phyloP scores from a whole-genome alignment of 1,140 invertebrate species.

The Drosophila pallidifrons region DNA sequence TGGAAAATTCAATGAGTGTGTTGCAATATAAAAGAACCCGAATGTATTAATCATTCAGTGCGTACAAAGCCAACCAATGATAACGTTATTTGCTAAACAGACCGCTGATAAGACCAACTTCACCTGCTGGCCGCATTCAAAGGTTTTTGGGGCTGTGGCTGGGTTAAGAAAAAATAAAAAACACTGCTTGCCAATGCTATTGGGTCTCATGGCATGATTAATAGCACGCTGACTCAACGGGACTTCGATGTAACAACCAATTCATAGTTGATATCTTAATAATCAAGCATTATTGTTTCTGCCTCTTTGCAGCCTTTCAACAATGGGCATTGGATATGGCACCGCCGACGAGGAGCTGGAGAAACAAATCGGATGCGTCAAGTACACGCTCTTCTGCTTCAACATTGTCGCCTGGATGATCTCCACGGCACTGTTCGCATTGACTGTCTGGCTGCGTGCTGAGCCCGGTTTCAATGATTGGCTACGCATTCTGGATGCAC shows the following conservation, averaged over 20 bases:
- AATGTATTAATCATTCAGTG: conserved; percentile 62
- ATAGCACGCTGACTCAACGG: conserved; percentile 34
- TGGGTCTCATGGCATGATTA: conserved; percentile 30
- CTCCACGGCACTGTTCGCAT: conserved; percentile 90
- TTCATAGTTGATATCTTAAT: not conserved
- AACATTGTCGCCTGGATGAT: conserved; percentile 90
- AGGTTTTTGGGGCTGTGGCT: conserved; percentile 21
- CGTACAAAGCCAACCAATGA: conserved; percentile 51
- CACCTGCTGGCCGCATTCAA: conserved; percentile 8
- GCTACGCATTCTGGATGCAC: conserved; percentile 90
- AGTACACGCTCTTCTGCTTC: conserved; percentile 90
- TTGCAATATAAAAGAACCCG: conserved; percentile 53
- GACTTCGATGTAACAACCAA: conserved; percentile 1
- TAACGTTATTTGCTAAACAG: conserved; percentile 78
- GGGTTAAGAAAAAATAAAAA: not conserved
- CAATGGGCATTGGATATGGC: conserved; percentile 77
- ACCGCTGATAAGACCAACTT: conserved; percentile 59
- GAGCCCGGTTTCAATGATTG: conserved; percentile 93
- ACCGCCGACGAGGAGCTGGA: conserved; percentile 85
- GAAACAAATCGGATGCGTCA: conserved; percentile 89
- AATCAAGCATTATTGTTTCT: conserved; percentile 1
- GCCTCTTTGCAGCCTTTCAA: conserved; percentile 6
- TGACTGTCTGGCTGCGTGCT: conserved; percentile 92
- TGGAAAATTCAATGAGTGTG: conserved; percentile 34
- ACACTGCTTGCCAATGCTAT: conserved; percentile 1